Evolutionary conservation across 2,797 vertebrate genomes (phyloP).

Genomic region (Sus cebifrons): DNA sequence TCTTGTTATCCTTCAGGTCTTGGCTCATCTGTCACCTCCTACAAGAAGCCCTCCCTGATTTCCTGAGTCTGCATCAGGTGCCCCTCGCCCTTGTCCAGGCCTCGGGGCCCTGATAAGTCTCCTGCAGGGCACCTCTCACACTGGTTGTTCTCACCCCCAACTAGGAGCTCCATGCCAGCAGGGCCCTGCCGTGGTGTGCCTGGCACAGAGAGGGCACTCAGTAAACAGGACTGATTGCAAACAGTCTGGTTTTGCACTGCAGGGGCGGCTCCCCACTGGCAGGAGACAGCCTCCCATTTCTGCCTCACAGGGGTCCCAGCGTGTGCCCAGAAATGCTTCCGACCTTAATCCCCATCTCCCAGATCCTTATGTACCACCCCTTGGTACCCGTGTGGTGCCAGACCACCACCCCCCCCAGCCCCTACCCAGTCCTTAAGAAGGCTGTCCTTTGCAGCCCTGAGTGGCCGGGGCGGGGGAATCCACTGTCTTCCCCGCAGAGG

Average conservation of each 20-base stretch:
- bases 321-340: not conserved
- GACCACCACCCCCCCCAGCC: not conserved
- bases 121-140: not conserved
- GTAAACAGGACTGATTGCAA: not conserved
- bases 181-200: not conserved
- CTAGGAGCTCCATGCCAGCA: not conserved
- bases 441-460: not conserved
- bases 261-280: not conserved
- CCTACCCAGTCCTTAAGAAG: no score
- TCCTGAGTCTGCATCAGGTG: not conserved
- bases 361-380: conserved; percentile 15
- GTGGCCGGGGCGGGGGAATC: not conserved
- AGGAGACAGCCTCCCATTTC: not conserved
- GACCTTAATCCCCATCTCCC: not conserved
- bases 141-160: not conserved
- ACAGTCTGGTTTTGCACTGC: not conserved
- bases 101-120: rapidly evolving
- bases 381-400: not conserved
- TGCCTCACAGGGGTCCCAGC: not conserved
- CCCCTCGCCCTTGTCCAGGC: rapidly evolving
- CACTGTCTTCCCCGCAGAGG: rapidly evolving
- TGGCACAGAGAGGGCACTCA: not conserved
- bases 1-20: not conserved
- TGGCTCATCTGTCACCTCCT: not conserved
- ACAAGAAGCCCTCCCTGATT: not conserved